These are phyloP conservation scores for Pelusios castaneus DNA, from an alignment of 2,113 vertebrate genomes.

Conservation along the genomic window DNA sequence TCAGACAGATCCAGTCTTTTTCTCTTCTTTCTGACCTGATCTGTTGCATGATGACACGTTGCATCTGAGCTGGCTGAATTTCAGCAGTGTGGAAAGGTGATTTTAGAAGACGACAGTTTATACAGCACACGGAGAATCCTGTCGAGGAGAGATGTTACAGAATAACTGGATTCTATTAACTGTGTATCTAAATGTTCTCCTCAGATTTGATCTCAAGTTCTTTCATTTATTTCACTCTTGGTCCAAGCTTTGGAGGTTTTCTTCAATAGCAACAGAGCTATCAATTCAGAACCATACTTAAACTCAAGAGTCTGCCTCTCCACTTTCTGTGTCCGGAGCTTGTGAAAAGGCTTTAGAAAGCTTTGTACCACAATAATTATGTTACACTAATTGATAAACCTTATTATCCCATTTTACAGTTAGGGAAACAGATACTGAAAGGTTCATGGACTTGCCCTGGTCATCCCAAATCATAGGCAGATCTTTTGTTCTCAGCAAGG, in stretches of 20 bases:
- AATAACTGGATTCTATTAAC: not conserved
- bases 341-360: rapidly evolving
- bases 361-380: rapidly evolving
- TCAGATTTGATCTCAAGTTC: not conserved
- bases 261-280: not conserved
- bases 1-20: not conserved
- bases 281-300: not conserved
- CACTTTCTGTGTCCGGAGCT: not conserved
- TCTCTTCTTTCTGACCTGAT: not conserved
- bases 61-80: not conserved
- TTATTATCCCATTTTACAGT: rapidly evolving
- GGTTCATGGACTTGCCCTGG: not conserved
- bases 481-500: not conserved
- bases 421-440: not conserved
- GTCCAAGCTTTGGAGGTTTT: not conserved
- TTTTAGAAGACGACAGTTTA: not conserved
- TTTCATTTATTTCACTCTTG: not conserved
- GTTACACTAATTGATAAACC: not conserved
- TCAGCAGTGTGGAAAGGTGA: rapidly evolving
- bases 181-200: too few relatives aligned
- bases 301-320: not conserved
- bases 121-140: not conserved
- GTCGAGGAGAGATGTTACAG: not conserved
- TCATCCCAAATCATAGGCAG: not conserved
- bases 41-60: rapidly evolving